These are phyloP conservation scores for Epinotia brunnichana DNA, from an alignment of 2,888 invertebrate species.

Conservation along the genomic window DNA sequence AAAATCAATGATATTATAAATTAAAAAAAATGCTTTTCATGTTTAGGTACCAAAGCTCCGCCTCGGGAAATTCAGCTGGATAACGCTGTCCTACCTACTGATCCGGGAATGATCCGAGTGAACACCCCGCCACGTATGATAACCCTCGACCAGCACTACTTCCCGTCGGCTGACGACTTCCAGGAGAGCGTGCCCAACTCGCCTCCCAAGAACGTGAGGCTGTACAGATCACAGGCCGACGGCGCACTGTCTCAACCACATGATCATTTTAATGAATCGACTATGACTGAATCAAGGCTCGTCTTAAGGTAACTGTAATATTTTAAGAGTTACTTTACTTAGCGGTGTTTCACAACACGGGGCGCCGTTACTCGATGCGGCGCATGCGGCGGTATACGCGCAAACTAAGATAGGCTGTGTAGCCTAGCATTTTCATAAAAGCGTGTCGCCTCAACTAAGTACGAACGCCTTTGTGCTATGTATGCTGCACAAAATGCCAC, in stretches of 20 bases:
- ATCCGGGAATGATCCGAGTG: constrained; percentile 90
- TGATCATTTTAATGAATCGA: constrained; percentile 76
- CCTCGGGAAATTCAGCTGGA: constrained; percentile 94
- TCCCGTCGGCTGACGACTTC: constrained; percentile 87
- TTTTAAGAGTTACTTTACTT: neutral
- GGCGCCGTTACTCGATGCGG: too few relatives aligned
- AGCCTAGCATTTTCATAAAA: too few relatives aligned
- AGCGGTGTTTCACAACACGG: too few relatives aligned
- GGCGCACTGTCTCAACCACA: constrained; percentile 72
- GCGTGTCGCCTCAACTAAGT: too few relatives aligned
- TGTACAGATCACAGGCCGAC: constrained; percentile 71
- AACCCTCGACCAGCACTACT: constrained; percentile 93
- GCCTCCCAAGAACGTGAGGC: constrained; percentile 68
- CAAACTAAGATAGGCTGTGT: neutral
- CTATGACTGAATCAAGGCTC: constrained; percentile 78
- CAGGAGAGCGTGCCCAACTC: constrained; percentile 64
- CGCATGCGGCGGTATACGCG: too few relatives aligned
- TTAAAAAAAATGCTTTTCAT: constrained; percentile 6
- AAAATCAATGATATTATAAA: neutral
- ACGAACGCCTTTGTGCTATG: too few relatives aligned
- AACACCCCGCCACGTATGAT: constrained; percentile 95
- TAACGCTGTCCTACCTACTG: constrained; percentile 89
- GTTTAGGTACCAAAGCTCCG: constrained; percentile 90
- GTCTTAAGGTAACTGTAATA: constrained; percentile 67
- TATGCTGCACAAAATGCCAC: too few relatives aligned